Conservation (phyloP, 2,888 invertebrate genomes). For the Dusona sp. region DNA sequence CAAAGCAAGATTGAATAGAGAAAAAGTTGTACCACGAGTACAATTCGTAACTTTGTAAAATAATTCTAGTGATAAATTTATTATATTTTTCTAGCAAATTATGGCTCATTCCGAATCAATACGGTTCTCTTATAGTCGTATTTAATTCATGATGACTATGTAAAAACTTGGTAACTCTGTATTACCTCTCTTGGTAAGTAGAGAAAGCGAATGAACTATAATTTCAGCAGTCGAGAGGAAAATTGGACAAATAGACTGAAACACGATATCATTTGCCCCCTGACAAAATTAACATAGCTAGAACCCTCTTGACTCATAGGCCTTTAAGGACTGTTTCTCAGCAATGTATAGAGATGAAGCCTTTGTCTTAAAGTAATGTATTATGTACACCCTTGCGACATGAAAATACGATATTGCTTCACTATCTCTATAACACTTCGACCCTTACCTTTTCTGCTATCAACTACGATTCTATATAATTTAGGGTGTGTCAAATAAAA, state of each 20-base stretch:
- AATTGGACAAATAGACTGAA: slow-evolving; percentile 54
- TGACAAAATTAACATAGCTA: slow-evolving; percentile 45
- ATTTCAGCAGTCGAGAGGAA: slow-evolving; percentile 36
- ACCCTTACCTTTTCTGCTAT: not conserved
- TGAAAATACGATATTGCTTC: slow-evolving; percentile 45
- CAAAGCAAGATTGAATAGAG: too few relatives aligned
- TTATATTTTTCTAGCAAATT: not conserved
- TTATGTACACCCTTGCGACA: slow-evolving; percentile 55
- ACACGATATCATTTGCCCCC: slow-evolving; percentile 56
- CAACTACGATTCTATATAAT: not conserved
- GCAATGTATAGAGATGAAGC: slow-evolving; percentile 40
- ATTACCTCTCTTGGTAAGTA: not conserved
- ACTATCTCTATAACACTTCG: slow-evolving; percentile 22
- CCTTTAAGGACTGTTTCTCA: slow-evolving; percentile 51
- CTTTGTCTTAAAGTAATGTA: slow-evolving; percentile 48
- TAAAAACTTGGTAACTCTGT: not conserved
- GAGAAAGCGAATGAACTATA: not conserved
- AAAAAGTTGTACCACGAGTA: not conserved
- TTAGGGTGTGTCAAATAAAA: not conserved
- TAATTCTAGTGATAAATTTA: not conserved
- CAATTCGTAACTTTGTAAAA: not conserved
- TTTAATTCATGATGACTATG: not conserved
- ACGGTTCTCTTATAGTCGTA: not conserved
- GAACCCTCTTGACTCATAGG: slow-evolving; percentile 58
- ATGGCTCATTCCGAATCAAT: not conserved